Conservation (phyloP, 1,140 invertebrate genomes). For the Aplysia californica region DNA sequence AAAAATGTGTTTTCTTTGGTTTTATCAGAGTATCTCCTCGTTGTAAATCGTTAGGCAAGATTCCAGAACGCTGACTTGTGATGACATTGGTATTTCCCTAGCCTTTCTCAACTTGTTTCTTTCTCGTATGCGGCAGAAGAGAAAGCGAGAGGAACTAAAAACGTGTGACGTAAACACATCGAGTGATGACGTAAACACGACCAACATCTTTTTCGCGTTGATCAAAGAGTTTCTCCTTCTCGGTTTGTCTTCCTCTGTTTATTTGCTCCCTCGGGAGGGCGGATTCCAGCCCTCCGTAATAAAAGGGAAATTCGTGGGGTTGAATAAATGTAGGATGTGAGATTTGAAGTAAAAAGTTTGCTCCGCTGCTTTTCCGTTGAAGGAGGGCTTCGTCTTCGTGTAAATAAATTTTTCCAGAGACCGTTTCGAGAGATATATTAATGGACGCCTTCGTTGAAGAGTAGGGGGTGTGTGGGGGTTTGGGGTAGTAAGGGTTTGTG, state of each 20-base stretch:
- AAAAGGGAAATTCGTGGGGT: neutral
- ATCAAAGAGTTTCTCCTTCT: slow-evolving; percentile 7
- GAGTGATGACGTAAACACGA: slow-evolving; percentile 4
- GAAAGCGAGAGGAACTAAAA: neutral
- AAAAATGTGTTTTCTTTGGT: too few relatives aligned
- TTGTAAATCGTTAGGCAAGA: too few relatives aligned
- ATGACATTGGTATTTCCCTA: too few relatives aligned
- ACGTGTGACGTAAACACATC: too few relatives aligned
- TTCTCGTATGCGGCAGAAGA: neutral
- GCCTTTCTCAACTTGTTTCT: too few relatives aligned
- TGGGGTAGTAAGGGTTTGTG: too few relatives aligned
- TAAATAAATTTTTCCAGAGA: neutral
- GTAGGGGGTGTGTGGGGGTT: too few relatives aligned
- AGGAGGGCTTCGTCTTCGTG: neutral
- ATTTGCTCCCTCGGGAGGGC: neutral
- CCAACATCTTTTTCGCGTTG: neutral
- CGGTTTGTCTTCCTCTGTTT: neutral
- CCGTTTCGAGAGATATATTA: neutral
- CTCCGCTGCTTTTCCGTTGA: neutral
- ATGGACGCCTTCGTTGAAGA: too few relatives aligned
- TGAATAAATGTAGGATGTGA: slow-evolving; percentile 7
- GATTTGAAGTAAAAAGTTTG: slow-evolving; percentile 8
- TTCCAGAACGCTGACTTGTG: too few relatives aligned
- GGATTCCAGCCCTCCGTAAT: neutral
- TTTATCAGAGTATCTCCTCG: too few relatives aligned